Conservation (phyloP, 2,113 vertebrate species). For the Hemicordylus capensis region DNA sequence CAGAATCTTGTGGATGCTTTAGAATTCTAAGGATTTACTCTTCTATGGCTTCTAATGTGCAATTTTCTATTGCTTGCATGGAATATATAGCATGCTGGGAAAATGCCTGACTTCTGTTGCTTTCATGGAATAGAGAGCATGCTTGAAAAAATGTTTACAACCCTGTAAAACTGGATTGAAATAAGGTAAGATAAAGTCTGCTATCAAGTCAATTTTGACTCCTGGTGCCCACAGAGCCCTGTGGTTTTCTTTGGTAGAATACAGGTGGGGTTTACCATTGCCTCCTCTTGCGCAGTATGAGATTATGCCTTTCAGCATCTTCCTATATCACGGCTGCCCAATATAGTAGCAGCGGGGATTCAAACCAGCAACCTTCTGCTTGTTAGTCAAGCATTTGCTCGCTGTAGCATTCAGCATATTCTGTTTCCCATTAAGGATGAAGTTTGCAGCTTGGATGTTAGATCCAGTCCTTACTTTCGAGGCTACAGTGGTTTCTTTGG, state of each 20-base stretch:
- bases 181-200: too few species aligned
- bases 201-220: too few species aligned
- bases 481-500: not conserved
- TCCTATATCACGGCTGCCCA: too few species aligned
- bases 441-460: not conserved
- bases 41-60: not conserved
- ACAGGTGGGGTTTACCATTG: too few species aligned
- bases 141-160: not conserved
- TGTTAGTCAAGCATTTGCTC: too few species aligned
- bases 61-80: too few species aligned
- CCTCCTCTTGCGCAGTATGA: too few species aligned
- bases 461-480: not conserved
- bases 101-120: not conserved
- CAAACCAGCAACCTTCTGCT: too few species aligned
- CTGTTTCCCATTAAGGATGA: not conserved
- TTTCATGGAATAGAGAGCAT: not conserved
- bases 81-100: not conserved
- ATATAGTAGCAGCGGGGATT: too few species aligned
- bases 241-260: too few species aligned
- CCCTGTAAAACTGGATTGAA: not conserved
- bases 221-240: too few species aligned
- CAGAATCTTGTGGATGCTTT: not conserved
- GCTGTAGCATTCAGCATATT: not conserved
- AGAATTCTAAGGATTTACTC: not conserved
- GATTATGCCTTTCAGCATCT: too few species aligned